phyloP scores from a whole-genome alignment of 2,113 vertebrate species.

The Corythoichthys haematopterus region DNA sequence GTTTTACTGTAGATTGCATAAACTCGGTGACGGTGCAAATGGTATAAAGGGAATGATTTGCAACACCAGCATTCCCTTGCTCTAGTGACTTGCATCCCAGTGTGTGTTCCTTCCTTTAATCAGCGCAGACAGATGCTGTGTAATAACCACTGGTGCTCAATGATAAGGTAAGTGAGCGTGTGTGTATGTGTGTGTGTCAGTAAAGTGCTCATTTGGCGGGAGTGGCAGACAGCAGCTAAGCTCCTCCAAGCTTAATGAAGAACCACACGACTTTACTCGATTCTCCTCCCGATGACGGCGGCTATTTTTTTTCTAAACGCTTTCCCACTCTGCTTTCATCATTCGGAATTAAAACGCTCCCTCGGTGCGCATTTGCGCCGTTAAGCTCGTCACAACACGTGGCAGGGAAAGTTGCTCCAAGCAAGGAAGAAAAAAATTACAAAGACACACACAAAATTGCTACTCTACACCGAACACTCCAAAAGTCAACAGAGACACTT shows the following conservation, averaged over 20 bases:
- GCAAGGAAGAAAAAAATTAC: background rate
- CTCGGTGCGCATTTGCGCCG: background rate
- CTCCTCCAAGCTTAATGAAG: conserved; percentile 27
- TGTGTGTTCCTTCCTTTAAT: conserved; percentile 24
- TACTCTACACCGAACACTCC: background rate
- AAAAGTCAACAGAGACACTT: background rate
- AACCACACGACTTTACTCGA: conserved; percentile 4
- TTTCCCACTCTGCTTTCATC: conserved; percentile 1
- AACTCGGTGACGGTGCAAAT: background rate
- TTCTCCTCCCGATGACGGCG: background rate
- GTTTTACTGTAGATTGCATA: background rate
- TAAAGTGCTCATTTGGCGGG: conserved; percentile 16
- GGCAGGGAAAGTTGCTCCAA: background rate
- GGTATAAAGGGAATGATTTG: background rate
- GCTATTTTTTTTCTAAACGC: background rate
- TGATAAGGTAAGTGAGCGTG: conserved; percentile 28
- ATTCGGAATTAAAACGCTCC: background rate
- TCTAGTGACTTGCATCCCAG: conserved; percentile 14
- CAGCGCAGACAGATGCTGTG: conserved; percentile 18
- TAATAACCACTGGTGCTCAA: conserved; percentile 35
- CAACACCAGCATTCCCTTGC: background rate
- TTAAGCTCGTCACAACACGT: background rate
- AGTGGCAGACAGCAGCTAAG: conserved; percentile 14
- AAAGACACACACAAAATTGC: background rate
- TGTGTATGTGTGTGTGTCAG: background rate